Base-by-base conservation (phyloP, 2,888 invertebrate genomes). In the Eristalinus aeneus region DNA sequence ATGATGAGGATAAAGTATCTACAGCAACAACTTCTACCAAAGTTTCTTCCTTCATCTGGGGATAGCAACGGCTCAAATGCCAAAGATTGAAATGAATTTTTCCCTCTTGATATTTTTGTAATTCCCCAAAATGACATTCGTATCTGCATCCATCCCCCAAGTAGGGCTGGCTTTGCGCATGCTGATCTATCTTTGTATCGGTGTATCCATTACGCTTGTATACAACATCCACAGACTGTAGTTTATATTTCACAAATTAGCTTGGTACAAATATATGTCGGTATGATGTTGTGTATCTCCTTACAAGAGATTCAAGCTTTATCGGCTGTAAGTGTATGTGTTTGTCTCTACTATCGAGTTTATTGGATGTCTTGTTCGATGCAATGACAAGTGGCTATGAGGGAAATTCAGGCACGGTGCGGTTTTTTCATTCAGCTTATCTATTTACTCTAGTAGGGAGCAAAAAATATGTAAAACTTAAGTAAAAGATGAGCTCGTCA, bases 401-500 rank as follows among this genome's bases (percentile, higher is more conserved):
- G 67, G 32, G 74, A 27, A 46, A 67, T 71, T 71, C 65, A 22
- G 32, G 31, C 63, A 78, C 69, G 23, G 63, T 32, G 27, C 58
- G 46, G 36, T 75, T 46, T 27, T 53, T 60, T 23, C 31, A 56
- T 56, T 9, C 23, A 12, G 46, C 32, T 46, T n/a, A 34, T 54
- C 61, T 4, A 22, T n/a, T n/a, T 20, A 3, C 16, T 39, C 10
- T 5, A 32, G 22, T 8, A 31, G 54, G 20, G 67, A 74, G 76
- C 36, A 88, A 89, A 89, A 91, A 92, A 91, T 92, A 92, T 92
- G 91, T 91, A 92, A 91, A 92, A 92, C 91, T 92, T 91, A 92
- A 92, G 92, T 92, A 92, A 92, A 91, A 92, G 92, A 92, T 92
- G 92, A 92, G 92, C 92, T 92, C 90, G 91, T 92, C 92, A 91